These are phyloP conservation scores for Rhogogaster chlorosoma DNA, from an alignment of 2,888 invertebrate genomes.

Conservation along the genomic window DNA sequence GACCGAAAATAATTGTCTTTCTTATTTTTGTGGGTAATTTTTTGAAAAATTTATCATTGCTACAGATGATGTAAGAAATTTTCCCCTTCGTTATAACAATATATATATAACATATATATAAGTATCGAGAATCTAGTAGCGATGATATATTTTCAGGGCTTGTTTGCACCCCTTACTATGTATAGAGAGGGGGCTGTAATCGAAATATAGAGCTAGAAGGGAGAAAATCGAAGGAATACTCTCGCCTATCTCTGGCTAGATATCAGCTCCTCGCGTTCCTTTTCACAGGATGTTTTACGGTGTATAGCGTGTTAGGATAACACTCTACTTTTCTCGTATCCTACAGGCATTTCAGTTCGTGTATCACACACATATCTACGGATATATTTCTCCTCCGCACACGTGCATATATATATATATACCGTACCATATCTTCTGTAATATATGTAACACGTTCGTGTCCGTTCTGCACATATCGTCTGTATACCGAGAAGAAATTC, in stretches of 20 bases:
- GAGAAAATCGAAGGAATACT: constrained; percentile 39
- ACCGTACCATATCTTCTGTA: not conserved
- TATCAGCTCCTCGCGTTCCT: constrained; percentile 33
- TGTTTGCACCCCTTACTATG: not conserved
- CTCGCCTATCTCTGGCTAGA: constrained; percentile 38
- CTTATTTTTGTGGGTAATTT: not conserved
- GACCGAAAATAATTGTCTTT: not conserved
- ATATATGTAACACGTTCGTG: constrained; percentile 29
- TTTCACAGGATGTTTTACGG: constrained; percentile 49
- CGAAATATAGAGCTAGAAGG: constrained; percentile 17
- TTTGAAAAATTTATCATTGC: too few species aligned
- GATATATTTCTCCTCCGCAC: not conserved
- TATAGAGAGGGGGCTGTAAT: not conserved
- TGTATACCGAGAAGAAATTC: not conserved
- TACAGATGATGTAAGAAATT: not conserved
- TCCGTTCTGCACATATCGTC: constrained; percentile 1
- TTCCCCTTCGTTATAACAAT: not conserved
- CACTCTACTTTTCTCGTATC: constrained; percentile 42
- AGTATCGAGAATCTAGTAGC: not conserved
- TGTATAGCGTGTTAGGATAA: constrained; percentile 47
- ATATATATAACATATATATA: not conserved
- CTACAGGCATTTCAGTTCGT: constrained; percentile 9
- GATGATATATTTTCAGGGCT: constrained; percentile 7
- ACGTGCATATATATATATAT: not conserved
- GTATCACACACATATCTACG: not conserved